A percentile compares a stretch with the other conserved stretches of the same genome.
These are phyloP conservation scores for Sphecodes monilicornis DNA, from an alignment of 2,888 invertebrate genomes.

Conservation along the genomic window DNA sequence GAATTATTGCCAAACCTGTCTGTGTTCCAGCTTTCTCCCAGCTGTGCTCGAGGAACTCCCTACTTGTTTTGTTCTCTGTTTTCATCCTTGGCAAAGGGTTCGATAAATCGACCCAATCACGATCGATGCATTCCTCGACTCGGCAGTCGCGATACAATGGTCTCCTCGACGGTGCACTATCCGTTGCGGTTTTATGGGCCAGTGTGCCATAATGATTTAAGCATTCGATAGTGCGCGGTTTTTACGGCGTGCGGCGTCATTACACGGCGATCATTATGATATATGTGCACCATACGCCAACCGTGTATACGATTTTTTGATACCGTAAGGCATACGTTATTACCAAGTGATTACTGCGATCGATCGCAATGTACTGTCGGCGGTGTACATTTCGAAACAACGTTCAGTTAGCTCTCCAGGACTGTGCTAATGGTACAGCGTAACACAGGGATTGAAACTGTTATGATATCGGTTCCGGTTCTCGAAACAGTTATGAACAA, in stretches of 20 bases:
- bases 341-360: background rate
- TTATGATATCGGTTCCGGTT: no score
- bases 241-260: conserved; percentile 31
- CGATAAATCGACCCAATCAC: conserved; percentile 16
- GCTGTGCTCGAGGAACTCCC: background rate
- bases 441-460: no score
- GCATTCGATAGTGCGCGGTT: conserved; percentile 1
- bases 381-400: background rate
- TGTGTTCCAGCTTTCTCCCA: background rate
- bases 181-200: conserved; percentile 28
- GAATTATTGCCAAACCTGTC: conserved; percentile 2
- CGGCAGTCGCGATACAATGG: background rate
- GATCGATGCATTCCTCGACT: conserved; percentile 21
- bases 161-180: conserved; percentile 11
- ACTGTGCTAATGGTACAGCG: background rate
- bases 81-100: background rate
- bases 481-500: no score
- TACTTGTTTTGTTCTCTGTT: background rate
- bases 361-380: background rate
- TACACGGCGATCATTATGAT: conserved; percentile 18
- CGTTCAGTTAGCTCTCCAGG: background rate
- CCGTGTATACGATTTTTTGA: background rate
- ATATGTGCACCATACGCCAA: background rate
- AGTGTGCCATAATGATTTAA: conserved; percentile 38
- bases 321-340: conserved; percentile 6